A percentile compares a stretch with the other conserved stretches of the same genome.
phyloP scores from a whole-genome alignment of 2,888 invertebrate species.

The Aphidius colemani region DNA sequence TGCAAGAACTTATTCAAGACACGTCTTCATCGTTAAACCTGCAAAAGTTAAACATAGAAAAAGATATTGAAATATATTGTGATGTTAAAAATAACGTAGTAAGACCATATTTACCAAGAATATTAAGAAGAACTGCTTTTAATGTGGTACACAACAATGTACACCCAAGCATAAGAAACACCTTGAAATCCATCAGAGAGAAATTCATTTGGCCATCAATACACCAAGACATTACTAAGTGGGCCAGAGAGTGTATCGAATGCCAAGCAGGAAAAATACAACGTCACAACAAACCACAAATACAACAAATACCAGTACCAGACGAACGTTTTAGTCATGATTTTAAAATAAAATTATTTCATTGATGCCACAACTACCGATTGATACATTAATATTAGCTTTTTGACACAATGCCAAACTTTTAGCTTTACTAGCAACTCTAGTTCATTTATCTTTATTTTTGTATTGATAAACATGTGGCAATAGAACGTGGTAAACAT shows the following conservation, averaged over 20 bases:
- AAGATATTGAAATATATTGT: too few species aligned
- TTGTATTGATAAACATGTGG: too few species aligned
- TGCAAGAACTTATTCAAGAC: background rate
- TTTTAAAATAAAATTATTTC: too few species aligned
- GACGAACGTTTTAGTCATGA: constrained; percentile 18
- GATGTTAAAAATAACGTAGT: background rate
- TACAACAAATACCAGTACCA: constrained; percentile 23
- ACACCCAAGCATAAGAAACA: background rate
- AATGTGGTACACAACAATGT: background rate
- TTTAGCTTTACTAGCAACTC: too few species aligned
- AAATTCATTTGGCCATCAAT: constrained; percentile 40
- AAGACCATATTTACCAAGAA: background rate
- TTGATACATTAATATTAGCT: too few species aligned
- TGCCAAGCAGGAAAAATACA: constrained; percentile 36
- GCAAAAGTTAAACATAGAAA: too few species aligned
- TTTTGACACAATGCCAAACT: too few species aligned
- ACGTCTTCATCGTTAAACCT: background rate
- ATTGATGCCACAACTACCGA: too few species aligned
- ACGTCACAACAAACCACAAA: constrained; percentile 25
- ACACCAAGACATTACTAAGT: constrained; percentile 27
- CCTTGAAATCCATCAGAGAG: constrained; percentile 12
- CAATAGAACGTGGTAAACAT: too few species aligned
- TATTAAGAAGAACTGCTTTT: background rate
- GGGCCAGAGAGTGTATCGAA: constrained; percentile 31
- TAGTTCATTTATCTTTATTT: too few species aligned